These are phyloP conservation scores for Characodon lateralis DNA, from an alignment of 2,797 vertebrate genomes.

Conservation along the genomic window DNA sequence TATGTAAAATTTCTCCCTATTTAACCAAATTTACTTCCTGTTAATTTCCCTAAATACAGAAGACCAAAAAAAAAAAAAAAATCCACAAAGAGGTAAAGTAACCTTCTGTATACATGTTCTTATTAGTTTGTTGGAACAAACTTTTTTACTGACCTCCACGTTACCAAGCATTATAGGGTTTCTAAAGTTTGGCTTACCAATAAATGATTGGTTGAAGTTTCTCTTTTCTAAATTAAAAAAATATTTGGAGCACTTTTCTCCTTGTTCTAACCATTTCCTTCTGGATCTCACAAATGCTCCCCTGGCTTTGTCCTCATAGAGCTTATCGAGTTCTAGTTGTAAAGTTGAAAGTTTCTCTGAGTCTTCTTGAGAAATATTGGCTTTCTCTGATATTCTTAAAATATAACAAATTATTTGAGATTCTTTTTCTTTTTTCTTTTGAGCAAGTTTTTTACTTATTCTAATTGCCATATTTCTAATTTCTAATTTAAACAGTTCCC, in stretches of 20 bases:
- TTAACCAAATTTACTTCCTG: too few relatives aligned
- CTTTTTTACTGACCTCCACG: too few relatives aligned
- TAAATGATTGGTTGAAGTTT: neutral
- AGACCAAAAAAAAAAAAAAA: too few relatives aligned
- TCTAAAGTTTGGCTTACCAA: neutral
- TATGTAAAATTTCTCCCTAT: too few relatives aligned
- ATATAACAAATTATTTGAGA: neutral
- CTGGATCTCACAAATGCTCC: neutral
- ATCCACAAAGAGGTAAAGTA: too few relatives aligned
- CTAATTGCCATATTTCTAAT: neutral
- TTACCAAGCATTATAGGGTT: too few relatives aligned
- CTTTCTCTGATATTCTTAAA: too few relatives aligned
- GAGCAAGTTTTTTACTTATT: neutral
- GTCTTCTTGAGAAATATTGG: neutral
- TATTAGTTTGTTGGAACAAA: too few relatives aligned
- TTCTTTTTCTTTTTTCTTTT: too few relatives aligned
- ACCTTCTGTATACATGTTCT: too few relatives aligned
- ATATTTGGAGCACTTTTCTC: neutral
- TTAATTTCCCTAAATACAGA: too few relatives aligned
- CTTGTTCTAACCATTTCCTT: neutral
- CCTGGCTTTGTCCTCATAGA: neutral
- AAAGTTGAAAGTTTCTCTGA: neutral
- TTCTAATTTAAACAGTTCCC: neutral
- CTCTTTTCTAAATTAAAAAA: neutral
- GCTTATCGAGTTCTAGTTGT: neutral